A percentile compares a stretch with the other conserved stretches of the same genome.
Conservation (phyloP, 2,797 vertebrate genomes). For the Nannoperca australis region DNA sequence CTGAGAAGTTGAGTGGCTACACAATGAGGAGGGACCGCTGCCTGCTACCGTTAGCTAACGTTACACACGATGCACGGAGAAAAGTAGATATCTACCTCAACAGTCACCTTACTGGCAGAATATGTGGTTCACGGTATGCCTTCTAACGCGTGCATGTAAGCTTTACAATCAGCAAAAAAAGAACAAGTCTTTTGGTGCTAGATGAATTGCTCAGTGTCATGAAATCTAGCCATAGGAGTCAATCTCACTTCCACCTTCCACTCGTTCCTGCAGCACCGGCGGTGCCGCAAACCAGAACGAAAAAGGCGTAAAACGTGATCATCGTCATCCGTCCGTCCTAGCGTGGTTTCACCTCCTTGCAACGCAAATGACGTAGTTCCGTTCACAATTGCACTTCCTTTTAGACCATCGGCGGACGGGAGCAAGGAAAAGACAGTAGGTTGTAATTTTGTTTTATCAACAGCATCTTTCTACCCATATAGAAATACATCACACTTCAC, state of each 20-base stretch:
- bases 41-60: slow-evolving; percentile 65
- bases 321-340: background rate
- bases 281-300: slow-evolving; percentile 45
- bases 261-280: slow-evolving; percentile 57
- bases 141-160: slow-evolving; percentile 20
- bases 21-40: slow-evolving; percentile 23
- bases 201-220: background rate
- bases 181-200: background rate
- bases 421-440: slow-evolving; percentile 53
- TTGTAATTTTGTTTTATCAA: slow-evolving; percentile 15
- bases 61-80: slow-evolving; percentile 46
- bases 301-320: slow-evolving; percentile 32
- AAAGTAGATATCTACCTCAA: slow-evolving; percentile 58
- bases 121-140: background rate
- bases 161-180: background rate
- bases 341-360: background rate
- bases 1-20: slow-evolving; percentile 33
- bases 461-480: background rate
- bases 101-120: slow-evolving; percentile 17
- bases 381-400: slow-evolving; percentile 45
- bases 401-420: slow-evolving; percentile 26
- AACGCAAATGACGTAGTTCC: slow-evolving; percentile 59
- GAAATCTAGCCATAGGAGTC: slow-evolving; percentile 30
- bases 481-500: rapidly evolving
- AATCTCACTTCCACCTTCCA: slow-evolving; percentile 58